Conservation (phyloP, 2,113 vertebrate genomes). For the Tachysurus vachellii region DNA sequence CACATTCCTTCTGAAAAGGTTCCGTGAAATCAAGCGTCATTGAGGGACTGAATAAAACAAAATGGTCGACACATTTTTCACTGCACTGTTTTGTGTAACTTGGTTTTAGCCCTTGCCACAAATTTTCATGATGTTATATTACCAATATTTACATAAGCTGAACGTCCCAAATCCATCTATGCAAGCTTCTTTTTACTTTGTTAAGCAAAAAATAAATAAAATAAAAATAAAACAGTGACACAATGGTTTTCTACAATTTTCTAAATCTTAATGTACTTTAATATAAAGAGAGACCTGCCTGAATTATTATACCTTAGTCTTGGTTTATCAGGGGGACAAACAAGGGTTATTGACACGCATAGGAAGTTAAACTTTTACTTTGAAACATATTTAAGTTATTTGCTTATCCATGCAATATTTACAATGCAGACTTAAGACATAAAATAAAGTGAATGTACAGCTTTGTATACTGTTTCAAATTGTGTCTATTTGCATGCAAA, state of each 20-base stretch:
- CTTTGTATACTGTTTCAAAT: background rate
- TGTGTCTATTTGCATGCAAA: background rate
- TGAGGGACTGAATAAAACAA: background rate
- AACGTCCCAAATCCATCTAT: background rate
- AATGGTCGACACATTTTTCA: background rate
- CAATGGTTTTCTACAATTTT: background rate
- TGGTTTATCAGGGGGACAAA: background rate
- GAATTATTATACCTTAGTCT: background rate
- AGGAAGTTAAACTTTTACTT: background rate
- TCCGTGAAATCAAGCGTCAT: background rate
- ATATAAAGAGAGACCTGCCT: background rate
- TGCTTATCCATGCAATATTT: background rate
- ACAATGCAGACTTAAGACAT: background rate
- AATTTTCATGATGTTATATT: background rate
- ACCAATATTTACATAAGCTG: conserved; percentile 2
- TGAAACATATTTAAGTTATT: background rate
- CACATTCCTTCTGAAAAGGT: no score
- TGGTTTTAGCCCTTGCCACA: background rate
- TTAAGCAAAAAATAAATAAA: background rate
- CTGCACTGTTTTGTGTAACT: background rate
- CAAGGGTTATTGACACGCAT: background rate
- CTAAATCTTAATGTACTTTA: background rate
- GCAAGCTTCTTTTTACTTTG: background rate
- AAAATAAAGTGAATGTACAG: background rate
- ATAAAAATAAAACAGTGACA: no score